phyloP scores from a whole-genome alignment of 2,113 vertebrate genomes.

The Bucco capensis region DNA sequence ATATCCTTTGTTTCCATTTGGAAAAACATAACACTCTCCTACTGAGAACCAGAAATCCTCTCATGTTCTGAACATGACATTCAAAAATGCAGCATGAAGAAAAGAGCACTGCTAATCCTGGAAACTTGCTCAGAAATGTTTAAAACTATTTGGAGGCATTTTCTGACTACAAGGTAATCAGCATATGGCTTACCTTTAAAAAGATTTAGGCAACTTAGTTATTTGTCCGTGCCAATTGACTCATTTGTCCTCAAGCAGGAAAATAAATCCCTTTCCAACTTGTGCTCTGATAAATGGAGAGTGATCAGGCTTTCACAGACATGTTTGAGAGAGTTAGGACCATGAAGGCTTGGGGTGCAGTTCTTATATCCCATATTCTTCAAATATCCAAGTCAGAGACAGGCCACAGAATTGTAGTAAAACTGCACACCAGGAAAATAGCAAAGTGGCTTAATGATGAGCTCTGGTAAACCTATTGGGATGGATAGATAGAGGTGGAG shows the following conservation, averaged over 20 bases:
- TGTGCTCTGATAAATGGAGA: not conserved
- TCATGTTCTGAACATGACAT: not conserved
- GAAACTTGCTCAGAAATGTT: not conserved
- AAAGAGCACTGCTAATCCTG: not conserved
- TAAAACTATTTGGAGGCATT: not conserved
- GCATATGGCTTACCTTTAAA: not conserved
- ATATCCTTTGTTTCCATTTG: constrained; percentile 52
- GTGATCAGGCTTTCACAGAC: rapidly evolving
- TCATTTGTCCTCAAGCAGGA: not conserved
- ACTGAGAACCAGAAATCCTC: constrained; percentile 44
- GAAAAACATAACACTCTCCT: constrained; percentile 10
- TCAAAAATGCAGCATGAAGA: constrained; percentile 3
- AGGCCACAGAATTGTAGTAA: not conserved
- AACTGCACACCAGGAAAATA: not conserved
- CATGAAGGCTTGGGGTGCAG: not conserved
- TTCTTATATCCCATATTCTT: not conserved
- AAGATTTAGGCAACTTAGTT: not conserved
- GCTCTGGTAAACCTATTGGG: not conserved
- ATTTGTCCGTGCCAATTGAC: not conserved
- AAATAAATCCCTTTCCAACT: not conserved
- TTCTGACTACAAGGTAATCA: not conserved
- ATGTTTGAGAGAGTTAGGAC: not conserved
- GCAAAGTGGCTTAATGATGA: not conserved
- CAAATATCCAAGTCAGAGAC: not conserved
- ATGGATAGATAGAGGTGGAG: not conserved